Evolutionary conservation across 2,797 vertebrate species (phyloP).

Genomic region (Tiaroga cobitis): DNA sequence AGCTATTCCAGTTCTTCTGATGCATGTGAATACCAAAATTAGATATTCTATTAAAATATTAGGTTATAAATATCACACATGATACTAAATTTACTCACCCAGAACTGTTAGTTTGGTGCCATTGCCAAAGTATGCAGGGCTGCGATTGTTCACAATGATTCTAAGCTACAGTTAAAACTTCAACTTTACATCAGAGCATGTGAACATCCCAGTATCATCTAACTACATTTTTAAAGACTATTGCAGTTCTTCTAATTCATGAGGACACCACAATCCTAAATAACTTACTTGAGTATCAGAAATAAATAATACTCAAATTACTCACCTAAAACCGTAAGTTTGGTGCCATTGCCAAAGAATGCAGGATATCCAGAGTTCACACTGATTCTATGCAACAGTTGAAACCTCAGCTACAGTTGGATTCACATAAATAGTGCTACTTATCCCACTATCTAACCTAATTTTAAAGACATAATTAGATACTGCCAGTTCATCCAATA

Average conservation of each 20-base stretch:
- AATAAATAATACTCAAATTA: background rate
- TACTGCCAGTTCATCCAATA: background rate
- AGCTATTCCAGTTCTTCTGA: background rate
- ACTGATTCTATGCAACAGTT: slow-evolving; percentile 50
- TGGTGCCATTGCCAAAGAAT: slow-evolving; percentile 68
- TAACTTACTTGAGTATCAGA: background rate
- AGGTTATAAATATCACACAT: background rate
- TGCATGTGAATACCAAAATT: background rate
- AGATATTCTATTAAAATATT: background rate
- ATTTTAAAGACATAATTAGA: background rate
- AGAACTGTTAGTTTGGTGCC: slow-evolving; percentile 72
- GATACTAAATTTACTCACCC: slow-evolving; percentile 55
- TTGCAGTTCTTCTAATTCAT: background rate
- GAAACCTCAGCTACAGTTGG: slow-evolving; percentile 54
- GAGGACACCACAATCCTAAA: background rate
- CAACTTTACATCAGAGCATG: background rate
- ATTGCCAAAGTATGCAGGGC: slow-evolving; percentile 61
- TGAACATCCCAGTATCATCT: background rate
- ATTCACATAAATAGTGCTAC: background rate
- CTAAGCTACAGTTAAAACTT: slow-evolving; percentile 57
- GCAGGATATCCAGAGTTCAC: slow-evolving; percentile 60
- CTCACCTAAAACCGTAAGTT: slow-evolving; percentile 73
- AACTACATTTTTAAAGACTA: background rate
- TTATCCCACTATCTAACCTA: background rate
- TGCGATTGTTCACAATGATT: slow-evolving; percentile 60